Conservation (phyloP, 2,888 invertebrate genomes). For the Orchesellides sinensis region DNA sequence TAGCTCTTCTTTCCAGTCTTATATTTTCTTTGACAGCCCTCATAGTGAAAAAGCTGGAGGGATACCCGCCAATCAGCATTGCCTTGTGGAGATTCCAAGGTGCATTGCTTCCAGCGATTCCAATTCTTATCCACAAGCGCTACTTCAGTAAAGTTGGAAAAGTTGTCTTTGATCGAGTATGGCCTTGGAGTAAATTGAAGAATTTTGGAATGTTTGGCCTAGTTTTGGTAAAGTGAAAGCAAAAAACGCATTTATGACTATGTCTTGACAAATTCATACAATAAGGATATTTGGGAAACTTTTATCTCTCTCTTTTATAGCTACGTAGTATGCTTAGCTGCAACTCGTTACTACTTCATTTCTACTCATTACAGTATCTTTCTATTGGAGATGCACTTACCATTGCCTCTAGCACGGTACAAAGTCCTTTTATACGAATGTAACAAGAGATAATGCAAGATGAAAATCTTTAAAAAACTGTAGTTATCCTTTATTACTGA, state of each 20-base stretch:
- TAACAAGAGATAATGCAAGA: too few species aligned
- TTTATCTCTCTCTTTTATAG: constrained; percentile 28
- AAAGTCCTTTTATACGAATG: too few species aligned
- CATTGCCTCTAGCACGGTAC: constrained; percentile 64
- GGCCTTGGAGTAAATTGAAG: constrained; percentile 53
- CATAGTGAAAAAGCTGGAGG: constrained; percentile 68
- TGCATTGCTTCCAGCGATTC: constrained; percentile 67
- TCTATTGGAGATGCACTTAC: constrained; percentile 70
- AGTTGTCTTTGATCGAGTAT: constrained; percentile 50
- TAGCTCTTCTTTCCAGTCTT: constrained; percentile 68
- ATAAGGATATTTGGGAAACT: too few species aligned
- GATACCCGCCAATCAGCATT: constrained; percentile 68
- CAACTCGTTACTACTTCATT: constrained; percentile 70
- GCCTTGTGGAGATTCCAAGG: constrained; percentile 71
- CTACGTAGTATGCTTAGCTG: constrained; percentile 67
- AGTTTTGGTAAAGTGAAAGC: constrained; percentile 32
- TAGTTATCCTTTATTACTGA: not conserved
- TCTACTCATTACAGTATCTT: constrained; percentile 71
- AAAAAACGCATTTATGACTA: not conserved
- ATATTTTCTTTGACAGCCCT: constrained; percentile 67
- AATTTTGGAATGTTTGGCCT: constrained; percentile 61
- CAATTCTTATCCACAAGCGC: constrained; percentile 48
- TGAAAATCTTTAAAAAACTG: too few species aligned
- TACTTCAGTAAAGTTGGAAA: constrained; percentile 50
- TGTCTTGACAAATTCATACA: too few species aligned